A percentile compares a stretch with the other conserved stretches of the same genome.
Evolutionary conservation across 2,888 invertebrate species (phyloP).

Genomic region (Pseudococcus viburni): DNA sequence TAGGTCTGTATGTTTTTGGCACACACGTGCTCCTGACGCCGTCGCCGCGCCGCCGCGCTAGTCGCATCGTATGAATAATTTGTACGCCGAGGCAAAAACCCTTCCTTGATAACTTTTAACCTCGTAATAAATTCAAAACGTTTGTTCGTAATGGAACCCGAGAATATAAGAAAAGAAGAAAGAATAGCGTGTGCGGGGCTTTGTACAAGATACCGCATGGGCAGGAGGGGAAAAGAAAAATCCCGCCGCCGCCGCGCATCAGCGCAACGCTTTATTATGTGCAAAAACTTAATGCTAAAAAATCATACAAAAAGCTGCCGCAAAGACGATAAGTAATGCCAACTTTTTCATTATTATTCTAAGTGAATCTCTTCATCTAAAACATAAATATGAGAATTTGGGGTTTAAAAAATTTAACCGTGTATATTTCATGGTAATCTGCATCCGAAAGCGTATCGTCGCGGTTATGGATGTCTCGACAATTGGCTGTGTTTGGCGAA

Average conservation of each 20-base stretch:
- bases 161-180: background rate
- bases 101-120: constrained; percentile 6
- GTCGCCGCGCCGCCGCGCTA: background rate
- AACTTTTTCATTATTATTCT: constrained; percentile 31
- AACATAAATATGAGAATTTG: constrained; percentile 35
- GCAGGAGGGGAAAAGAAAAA: background rate
- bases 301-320: constrained; percentile 27
- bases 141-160: background rate
- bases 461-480: background rate
- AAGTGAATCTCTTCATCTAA: constrained; percentile 14
- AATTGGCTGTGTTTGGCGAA: too few species aligned
- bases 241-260: too few species aligned
- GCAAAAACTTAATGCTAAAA: constrained; percentile 22
- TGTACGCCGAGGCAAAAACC: background rate
- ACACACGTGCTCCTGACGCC: background rate
- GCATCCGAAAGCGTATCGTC: background rate
- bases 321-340: constrained; percentile 27
- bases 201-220: background rate
- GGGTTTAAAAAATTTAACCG: background rate
- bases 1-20: too few species aligned
- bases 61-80: background rate
- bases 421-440: background rate
- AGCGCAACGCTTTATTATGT: background rate
- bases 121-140: constrained; percentile 12
- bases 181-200: background rate